Percentiles rank a stretch among this genome's conserved stretches.
Conservation (phyloP, 2,888 invertebrate species). For the Nebria salina region DNA sequence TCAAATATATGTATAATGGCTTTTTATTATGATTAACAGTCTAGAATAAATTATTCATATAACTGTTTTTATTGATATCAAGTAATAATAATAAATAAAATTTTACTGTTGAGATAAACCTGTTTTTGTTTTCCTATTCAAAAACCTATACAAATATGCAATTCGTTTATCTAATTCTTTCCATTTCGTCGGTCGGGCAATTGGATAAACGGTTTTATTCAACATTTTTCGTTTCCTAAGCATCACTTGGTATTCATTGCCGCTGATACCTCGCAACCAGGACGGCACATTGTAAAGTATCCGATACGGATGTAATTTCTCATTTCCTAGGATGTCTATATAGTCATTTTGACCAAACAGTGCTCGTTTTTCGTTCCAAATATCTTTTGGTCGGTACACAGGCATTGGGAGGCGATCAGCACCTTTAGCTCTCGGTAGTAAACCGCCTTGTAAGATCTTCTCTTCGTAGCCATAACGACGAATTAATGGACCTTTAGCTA, state of each 20-base stretch:
- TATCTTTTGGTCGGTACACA: constrained; percentile 75
- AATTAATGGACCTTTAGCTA: constrained; percentile 68
- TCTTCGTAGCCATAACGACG: constrained; percentile 80
- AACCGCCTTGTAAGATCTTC: constrained; percentile 71
- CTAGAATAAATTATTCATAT: constrained; percentile 46
- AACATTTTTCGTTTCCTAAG: constrained; percentile 78
- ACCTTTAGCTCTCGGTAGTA: constrained; percentile 73
- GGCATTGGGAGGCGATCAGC: constrained; percentile 71
- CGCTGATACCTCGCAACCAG: constrained; percentile 90
- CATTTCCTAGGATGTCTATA: constrained; percentile 93
- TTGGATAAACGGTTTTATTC: constrained; percentile 67
- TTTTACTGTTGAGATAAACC: constrained; percentile 57
- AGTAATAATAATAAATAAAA: constrained; percentile 24
- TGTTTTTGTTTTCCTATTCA: constrained; percentile 85
- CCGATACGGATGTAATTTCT: constrained; percentile 81
- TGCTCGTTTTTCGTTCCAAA: constrained; percentile 81
- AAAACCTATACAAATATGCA: constrained; percentile 76
- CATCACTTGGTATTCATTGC: constrained; percentile 84
- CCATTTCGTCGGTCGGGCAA: constrained; percentile 81
- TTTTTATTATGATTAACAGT: constrained; percentile 46
- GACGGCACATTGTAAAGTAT: constrained; percentile 85
- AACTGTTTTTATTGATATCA: constrained; percentile 41
- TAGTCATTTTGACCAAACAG: constrained; percentile 97
- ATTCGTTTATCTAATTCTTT: constrained; percentile 78
- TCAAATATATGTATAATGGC: constrained; percentile 39